Evolutionary conservation across 2,797 vertebrate species (phyloP).

Genomic region (Pseudomugil gertrudae): DNA sequence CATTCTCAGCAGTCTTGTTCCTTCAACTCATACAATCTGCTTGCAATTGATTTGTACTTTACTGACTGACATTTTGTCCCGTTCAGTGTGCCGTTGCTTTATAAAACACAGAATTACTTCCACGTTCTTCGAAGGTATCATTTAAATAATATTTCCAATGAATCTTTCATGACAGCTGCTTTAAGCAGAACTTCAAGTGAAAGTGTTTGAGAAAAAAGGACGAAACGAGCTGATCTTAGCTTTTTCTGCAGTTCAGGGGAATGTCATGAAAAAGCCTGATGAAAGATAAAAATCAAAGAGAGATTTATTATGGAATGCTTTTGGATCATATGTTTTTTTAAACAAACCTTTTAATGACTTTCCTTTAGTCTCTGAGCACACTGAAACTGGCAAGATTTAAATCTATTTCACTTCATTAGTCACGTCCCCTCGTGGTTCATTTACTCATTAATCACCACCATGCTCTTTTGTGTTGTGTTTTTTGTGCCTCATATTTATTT

Average conservation of each 20-base stretch:
- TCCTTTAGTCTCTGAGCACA: conserved; percentile 23
- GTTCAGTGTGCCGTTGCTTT: not conserved
- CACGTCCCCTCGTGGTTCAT: conserved; percentile 57
- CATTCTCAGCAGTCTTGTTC: conserved; percentile 34
- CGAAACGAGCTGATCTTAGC: conserved; percentile 43
- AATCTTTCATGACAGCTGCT: conserved; percentile 43
- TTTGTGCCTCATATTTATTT: conserved; percentile 54
- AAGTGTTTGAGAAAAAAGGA: conserved; percentile 35
- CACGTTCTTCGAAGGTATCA: conserved; percentile 39
- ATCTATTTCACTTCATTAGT: conserved; percentile 63
- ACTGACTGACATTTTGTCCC: conserved; percentile 47
- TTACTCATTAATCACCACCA: conserved; percentile 63
- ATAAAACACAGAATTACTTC: too few species aligned
- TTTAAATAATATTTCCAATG: conserved; percentile 47
- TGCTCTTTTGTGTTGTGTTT: conserved; percentile 48
- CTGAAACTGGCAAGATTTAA: conserved; percentile 52
- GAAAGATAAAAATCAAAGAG: conserved; percentile 51
- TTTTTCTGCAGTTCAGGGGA: conserved; percentile 35
- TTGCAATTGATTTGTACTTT: conserved; percentile 53
- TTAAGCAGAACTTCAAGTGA: conserved; percentile 30
- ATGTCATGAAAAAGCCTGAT: conserved; percentile 39
- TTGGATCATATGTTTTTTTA: conserved; percentile 14
- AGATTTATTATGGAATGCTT: conserved; percentile 37
- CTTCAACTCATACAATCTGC: conserved; percentile 34
- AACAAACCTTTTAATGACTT: conserved; percentile 51